Evolutionary conservation across 2,888 invertebrate species (phyloP).

Genomic region (Drosophila rellima): DNA sequence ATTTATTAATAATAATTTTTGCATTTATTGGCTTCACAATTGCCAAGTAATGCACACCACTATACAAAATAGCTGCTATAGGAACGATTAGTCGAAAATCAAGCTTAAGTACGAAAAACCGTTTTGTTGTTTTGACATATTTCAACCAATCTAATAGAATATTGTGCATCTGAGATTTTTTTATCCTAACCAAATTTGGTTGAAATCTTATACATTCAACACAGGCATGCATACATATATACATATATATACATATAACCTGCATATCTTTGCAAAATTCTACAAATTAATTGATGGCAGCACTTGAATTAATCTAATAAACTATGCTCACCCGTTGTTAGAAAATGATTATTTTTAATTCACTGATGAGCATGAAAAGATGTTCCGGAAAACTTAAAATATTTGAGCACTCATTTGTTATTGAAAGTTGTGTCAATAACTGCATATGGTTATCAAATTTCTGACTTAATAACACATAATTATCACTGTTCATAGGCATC

Average conservation of each 20-base stretch:
- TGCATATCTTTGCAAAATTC: slow-evolving; percentile 33
- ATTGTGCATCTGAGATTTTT: no score
- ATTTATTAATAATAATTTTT: no score
- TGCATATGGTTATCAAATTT: slow-evolving; percentile 1
- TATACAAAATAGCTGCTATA: no score
- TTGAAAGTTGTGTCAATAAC: slow-evolving; percentile 9
- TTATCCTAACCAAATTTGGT: no score
- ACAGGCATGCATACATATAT: neutral
- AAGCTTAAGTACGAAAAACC: no score
- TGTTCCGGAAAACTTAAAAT: neutral
- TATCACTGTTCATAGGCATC: slow-evolving; percentile 10
- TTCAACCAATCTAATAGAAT: no score
- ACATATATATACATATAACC: neutral
- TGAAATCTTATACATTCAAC: no score
- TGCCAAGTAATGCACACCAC: no score
- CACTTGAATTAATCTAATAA: slow-evolving; percentile 16
- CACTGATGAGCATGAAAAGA: neutral
- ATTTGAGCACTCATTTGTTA: neutral
- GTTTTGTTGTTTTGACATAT: no score
- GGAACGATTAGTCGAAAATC: no score
- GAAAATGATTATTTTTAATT: slow-evolving; percentile 5
- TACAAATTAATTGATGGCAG: slow-evolving; percentile 32
- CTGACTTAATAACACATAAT: slow-evolving; percentile 1
- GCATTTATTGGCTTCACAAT: no score
- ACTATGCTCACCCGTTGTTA: neutral